Conservation (phyloP, 1,140 invertebrate genomes). For the Acromyrmex heyeri region DNA sequence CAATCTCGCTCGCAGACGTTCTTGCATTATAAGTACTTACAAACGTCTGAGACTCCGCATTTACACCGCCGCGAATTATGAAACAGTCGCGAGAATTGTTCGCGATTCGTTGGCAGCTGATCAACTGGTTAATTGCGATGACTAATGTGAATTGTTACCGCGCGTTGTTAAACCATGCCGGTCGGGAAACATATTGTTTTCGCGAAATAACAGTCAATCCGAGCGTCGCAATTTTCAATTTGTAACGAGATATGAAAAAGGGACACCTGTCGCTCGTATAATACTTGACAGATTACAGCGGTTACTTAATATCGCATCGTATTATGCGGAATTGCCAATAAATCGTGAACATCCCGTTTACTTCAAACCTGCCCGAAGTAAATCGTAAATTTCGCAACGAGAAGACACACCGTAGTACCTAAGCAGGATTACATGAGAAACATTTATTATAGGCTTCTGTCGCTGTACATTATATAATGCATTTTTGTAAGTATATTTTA, state of each 20-base stretch:
- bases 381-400: slow-evolving; percentile 30
- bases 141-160: slow-evolving; percentile 17
- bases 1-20: background rate
- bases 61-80: slow-evolving; percentile 1
- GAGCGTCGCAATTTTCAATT: slow-evolving; percentile 45
- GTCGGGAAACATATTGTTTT: slow-evolving; percentile 19
- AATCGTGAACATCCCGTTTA: slow-evolving; percentile 31
- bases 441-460: background rate
- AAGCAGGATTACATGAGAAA: background rate
- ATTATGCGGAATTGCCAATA: slow-evolving; percentile 13
- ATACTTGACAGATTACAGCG: slow-evolving; percentile 19
- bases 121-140: slow-evolving; percentile 47
- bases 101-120: slow-evolving; percentile 42
- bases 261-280: background rate
- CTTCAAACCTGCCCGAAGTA: background rate
- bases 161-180: background rate
- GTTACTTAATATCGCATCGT: background rate
- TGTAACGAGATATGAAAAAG: background rate
- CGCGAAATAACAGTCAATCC: slow-evolving; percentile 6
- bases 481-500: background rate
- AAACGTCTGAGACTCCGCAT: background rate
- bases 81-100: slow-evolving; percentile 16
- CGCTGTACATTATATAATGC: no score
- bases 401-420: background rate
- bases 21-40: background rate